phyloP scores from a whole-genome alignment of 2,113 vertebrate species.

The Nanger granti region DNA sequence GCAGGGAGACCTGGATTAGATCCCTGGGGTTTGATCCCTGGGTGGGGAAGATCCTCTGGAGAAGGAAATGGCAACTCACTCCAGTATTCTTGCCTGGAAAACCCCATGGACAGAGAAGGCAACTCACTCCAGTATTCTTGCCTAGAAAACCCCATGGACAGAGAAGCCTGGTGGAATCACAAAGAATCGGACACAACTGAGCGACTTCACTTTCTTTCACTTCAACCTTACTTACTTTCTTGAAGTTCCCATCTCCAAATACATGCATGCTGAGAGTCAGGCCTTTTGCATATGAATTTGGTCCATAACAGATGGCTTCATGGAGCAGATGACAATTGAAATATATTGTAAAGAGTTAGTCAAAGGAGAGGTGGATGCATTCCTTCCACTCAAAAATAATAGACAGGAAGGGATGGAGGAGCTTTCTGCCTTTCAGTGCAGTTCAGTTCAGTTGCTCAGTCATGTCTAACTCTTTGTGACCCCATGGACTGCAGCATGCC shows the following conservation, averaged over 20 bases:
- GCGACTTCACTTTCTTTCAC: background rate
- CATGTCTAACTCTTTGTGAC: background rate
- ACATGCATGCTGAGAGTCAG: background rate
- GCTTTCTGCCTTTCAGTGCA: background rate
- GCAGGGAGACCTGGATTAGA: accelerated
- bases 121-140: background rate
- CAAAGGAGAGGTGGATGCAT: background rate
- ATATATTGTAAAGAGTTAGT: background rate
- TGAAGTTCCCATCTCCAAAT: background rate
- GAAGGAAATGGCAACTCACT: background rate
- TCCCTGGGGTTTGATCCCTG: background rate
- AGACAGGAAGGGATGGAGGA: background rate
- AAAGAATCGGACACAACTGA: accelerated
- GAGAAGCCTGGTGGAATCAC: background rate
- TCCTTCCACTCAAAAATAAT: background rate
- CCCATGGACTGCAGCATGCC: background rate
- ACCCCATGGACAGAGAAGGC: background rate
- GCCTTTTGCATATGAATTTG: background rate
- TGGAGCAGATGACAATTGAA: background rate
- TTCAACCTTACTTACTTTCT: background rate
- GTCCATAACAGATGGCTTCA: background rate
- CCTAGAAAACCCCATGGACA: background rate
- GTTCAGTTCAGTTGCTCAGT: background rate
- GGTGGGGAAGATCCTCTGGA: background rate
- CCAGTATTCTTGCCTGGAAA: background rate